Evolutionary conservation across 2,797 vertebrate genomes (phyloP), one percentile per base, ranked within the genome.

Genomic region (Lepidocolaptes lacrymiger): DNA sequence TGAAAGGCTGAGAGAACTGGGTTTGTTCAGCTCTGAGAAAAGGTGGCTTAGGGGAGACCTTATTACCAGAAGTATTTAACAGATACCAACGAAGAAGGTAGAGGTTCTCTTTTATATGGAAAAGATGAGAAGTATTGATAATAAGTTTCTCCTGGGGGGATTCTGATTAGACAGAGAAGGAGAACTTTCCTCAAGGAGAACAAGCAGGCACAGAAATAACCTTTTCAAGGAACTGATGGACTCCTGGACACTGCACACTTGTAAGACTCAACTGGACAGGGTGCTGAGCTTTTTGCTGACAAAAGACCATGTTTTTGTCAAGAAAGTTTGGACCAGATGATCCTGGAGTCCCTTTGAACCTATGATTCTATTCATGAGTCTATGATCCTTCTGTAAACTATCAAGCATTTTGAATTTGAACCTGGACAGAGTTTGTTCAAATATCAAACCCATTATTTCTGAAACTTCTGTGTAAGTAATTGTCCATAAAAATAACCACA

Each of bases 281-380:
- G 5, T n/a, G 4, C 30, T 52, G 30, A 28, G 27, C 18, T 18
- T 30, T 66, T 64, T 72, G 44, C 44, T 46, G 27, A 27, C 14
- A 61, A 21, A 61, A 21, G 34, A 62, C 8, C 0, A 0, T 66
- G 9, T 12, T 66, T 80, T 46, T 62, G 27, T 27, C 9, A 41
- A 20, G 20, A n/a, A 66, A 75, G 10, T 9, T 41, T 66, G 20
- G n/a, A 55, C 8, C 28, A 56, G 28, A 16, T 71, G 34, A 52
- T 37, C 14, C 15, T 66, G 76, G n/a, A 76, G 9, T 23, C 15
- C 9, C 7, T 44, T 71, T 17, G n/a, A 56, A 14, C 2, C 3
- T 85, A 4, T 63, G 24, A 27, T 61, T 78, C 24, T 55, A 7
- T 75, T 27, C 27, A 22, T 5, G 2, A 44, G 32, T 69, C 51